phyloP scores from a whole-genome alignment of 2,888 invertebrate genomes.

The Aelia acuminata region DNA sequence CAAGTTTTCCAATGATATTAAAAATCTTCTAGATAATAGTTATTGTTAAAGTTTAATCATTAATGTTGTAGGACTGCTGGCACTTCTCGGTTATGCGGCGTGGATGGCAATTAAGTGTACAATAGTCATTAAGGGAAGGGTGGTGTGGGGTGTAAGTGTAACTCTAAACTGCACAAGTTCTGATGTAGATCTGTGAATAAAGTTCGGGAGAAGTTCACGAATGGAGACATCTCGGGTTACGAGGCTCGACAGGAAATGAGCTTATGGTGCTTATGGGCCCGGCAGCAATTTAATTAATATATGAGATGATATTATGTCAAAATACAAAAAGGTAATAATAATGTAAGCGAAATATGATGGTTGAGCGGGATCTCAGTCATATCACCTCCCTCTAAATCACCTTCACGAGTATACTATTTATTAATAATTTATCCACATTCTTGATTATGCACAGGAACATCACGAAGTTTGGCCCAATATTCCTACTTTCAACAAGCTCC shows the following conservation, averaged over 20 bases:
- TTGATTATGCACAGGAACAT: no score
- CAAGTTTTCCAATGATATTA: background rate
- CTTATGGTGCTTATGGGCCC: no score
- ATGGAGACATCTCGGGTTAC: background rate
- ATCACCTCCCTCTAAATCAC: no score
- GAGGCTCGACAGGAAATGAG: background rate
- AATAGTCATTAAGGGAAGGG: background rate
- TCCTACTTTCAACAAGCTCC: no score
- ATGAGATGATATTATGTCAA: background rate
- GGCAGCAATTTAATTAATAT: background rate
- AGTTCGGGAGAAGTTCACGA: background rate
- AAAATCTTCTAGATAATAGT: background rate
- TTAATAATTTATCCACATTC: no score
- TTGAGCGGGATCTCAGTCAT: no score
- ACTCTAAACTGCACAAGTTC: background rate
- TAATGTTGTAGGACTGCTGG: background rate
- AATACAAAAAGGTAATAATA: no score
- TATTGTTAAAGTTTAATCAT: background rate
- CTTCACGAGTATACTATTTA: no score
- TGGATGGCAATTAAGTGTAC: background rate
- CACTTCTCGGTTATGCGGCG: background rate
- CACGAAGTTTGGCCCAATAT: no score
- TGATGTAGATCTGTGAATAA: slow-evolving; percentile 33
- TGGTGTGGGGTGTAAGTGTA: background rate
- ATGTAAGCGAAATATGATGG: no score